phyloP scores from a whole-genome alignment of 2,888 invertebrate species.

The Peribatodes rhomboidaria region DNA sequence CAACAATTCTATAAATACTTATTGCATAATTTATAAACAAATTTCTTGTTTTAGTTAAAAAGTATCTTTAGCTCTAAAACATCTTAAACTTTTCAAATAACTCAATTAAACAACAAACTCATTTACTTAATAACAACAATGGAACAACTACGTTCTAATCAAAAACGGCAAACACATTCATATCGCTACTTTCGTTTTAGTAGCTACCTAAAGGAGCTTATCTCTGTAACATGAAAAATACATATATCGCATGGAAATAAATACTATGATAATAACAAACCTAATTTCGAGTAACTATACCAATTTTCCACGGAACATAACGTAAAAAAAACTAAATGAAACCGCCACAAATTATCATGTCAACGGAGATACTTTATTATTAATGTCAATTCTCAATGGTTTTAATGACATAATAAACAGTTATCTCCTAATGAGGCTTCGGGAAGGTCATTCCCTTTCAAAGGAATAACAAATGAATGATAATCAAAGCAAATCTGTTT shows the following conservation, averaged over 20 bases:
- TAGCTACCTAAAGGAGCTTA: slow-evolving; percentile 18
- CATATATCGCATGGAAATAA: slow-evolving; percentile 12
- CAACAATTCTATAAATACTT: not conserved
- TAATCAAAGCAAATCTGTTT: slow-evolving; percentile 21
- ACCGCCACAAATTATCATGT: not conserved
- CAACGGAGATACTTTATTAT: not conserved
- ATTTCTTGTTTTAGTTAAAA: not conserved
- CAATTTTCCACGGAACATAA: slow-evolving; percentile 1
- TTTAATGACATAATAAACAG: slow-evolving; percentile 17
- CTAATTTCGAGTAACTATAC: too few species aligned
- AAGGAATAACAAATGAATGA: slow-evolving; percentile 21
- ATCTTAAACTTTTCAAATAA: slow-evolving; percentile 11
- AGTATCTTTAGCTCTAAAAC: not conserved
- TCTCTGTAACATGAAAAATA: slow-evolving; percentile 2
- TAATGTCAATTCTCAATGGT: not conserved
- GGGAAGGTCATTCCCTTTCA: slow-evolving; percentile 8
- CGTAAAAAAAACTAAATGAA: not conserved
- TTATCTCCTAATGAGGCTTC: slow-evolving; percentile 11
- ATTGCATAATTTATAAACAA: not conserved
- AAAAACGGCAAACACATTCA: slow-evolving; percentile 15
- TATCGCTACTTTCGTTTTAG: slow-evolving; percentile 14
- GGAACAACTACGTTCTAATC: slow-evolving; percentile 9
- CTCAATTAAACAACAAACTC: slow-evolving; percentile 13
- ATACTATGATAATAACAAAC: not conserved
- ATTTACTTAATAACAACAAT: slow-evolving; percentile 21